Conservation (phyloP, 2,113 vertebrate species). For the Caranx melampygus region DNA sequence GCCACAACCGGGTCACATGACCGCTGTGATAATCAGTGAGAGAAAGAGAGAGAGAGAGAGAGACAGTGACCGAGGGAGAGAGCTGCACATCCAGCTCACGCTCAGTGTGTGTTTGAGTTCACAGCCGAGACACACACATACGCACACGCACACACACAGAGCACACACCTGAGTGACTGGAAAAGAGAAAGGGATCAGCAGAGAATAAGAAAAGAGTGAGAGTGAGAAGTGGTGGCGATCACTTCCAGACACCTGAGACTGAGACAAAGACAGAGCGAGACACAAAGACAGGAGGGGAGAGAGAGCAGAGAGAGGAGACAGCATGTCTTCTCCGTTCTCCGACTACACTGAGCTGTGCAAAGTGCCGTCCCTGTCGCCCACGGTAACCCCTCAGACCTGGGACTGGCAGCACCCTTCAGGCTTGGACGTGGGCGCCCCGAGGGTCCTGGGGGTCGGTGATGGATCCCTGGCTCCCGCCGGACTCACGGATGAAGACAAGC, state of each 20-base stretch:
- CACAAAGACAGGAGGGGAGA: conserved; percentile 45
- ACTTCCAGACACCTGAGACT: conserved; percentile 28
- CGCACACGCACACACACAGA: conserved; percentile 1
- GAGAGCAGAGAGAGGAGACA: conserved; percentile 71
- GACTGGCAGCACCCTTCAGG: conserved; percentile 89
- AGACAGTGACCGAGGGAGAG: conserved; percentile 81
- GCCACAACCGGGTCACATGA: conserved; percentile 74
- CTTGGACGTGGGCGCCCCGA: conserved; percentile 83
- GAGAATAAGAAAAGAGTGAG: conserved; percentile 46
- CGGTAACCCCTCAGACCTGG: conserved; percentile 80
- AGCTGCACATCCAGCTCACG: conserved; percentile 77
- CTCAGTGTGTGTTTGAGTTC: conserved; percentile 78
- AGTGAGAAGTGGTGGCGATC: conserved; percentile 42
- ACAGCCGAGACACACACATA: conserved; percentile 57
- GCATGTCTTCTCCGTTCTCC: conserved; percentile 87
- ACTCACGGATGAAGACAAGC: conserved; percentile 93
- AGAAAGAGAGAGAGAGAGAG: conserved; percentile 76
- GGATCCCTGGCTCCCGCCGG: conserved; percentile 78
- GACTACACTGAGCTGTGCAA: conserved; percentile 88
- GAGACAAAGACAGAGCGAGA: conserved; percentile 33
- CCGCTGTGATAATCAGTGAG: conserved; percentile 64
- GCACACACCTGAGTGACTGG: conserved; percentile 59
- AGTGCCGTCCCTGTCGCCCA: conserved; percentile 75
- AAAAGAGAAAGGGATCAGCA: conserved; percentile 52
- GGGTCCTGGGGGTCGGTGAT: conserved; percentile 70